These are phyloP conservation scores for Sparus aurata DNA, from an alignment of 2,797 vertebrate species.

Conservation along the genomic window DNA sequence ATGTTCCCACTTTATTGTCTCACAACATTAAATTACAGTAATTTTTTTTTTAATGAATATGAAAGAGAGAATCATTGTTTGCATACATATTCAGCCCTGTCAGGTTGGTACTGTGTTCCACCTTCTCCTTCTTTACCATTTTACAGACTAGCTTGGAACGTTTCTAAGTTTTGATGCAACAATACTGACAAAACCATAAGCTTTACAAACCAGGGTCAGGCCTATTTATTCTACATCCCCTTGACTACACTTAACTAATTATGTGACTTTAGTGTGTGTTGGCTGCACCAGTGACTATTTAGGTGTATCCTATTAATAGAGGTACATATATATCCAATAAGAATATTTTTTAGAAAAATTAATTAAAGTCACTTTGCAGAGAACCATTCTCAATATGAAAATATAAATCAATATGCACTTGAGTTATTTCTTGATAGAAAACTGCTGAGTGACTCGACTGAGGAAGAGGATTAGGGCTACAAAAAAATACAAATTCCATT, in stretches of 20 bases:
- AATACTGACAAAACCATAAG: no score
- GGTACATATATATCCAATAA: neutral
- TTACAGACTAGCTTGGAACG: neutral
- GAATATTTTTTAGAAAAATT: no score
- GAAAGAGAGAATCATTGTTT: neutral
- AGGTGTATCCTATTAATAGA: neutral
- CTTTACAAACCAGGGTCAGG: no score
- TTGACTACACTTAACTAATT: neutral
- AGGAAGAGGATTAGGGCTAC: no score
- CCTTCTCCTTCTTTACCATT: no score
- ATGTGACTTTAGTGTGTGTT: neutral
- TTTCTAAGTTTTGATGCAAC: no score
- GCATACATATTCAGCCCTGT: neutral
- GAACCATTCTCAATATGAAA: no score
- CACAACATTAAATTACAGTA: no score
- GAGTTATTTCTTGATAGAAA: neutral
- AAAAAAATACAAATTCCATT: no score
- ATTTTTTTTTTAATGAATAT: neutral
- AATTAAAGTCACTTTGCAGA: no score
- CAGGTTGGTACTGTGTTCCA: neutral
- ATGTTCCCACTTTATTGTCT: neutral
- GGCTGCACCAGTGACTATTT: neutral
- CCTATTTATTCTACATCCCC: neutral
- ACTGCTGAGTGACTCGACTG: neutral
- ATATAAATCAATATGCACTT: neutral